These are phyloP conservation scores for Oryzaephilus surinamensis DNA, from an alignment of 1,140 invertebrate genomes.

Conservation along the genomic window DNA sequence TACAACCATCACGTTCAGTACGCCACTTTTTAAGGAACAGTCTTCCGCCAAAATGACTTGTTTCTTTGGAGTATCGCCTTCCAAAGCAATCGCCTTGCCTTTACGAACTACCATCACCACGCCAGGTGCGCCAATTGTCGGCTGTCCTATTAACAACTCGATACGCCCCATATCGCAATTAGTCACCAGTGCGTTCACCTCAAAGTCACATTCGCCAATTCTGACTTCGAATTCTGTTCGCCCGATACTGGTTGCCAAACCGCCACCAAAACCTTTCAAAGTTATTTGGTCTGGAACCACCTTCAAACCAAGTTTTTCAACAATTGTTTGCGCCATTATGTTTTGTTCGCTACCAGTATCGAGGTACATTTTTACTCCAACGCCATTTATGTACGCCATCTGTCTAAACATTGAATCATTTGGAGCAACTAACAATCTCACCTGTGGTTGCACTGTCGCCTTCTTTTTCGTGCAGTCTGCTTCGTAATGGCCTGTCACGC, in stretches of 20 bases:
- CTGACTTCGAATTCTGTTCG: not conserved
- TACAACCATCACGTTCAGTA: too few species aligned
- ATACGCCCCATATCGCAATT: not conserved
- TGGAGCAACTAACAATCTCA: not conserved
- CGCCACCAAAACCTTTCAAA: not conserved
- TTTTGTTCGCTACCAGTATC: not conserved
- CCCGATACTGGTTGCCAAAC: not conserved
- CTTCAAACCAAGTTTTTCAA: not conserved
- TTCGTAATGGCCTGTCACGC: not conserved
- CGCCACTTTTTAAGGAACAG: too few species aligned
- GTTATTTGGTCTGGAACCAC: not conserved
- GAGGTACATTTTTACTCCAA: not conserved
- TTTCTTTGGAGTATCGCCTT: too few species aligned
- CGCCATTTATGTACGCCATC: not conserved
- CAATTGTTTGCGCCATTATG: not conserved
- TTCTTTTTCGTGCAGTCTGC: not conserved
- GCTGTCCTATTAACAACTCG: not conserved
- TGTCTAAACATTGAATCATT: too few species aligned
- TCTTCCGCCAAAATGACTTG: too few species aligned
- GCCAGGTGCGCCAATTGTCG: too few species aligned
- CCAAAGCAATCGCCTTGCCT: too few species aligned
- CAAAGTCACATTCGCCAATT: not conserved
- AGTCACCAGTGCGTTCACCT: not conserved
- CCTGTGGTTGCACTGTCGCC: not conserved
- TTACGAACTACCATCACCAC: too few species aligned